These are phyloP conservation scores for Crossocerus cetratus DNA, from an alignment of 2,888 invertebrate species.

Conservation along the genomic window DNA sequence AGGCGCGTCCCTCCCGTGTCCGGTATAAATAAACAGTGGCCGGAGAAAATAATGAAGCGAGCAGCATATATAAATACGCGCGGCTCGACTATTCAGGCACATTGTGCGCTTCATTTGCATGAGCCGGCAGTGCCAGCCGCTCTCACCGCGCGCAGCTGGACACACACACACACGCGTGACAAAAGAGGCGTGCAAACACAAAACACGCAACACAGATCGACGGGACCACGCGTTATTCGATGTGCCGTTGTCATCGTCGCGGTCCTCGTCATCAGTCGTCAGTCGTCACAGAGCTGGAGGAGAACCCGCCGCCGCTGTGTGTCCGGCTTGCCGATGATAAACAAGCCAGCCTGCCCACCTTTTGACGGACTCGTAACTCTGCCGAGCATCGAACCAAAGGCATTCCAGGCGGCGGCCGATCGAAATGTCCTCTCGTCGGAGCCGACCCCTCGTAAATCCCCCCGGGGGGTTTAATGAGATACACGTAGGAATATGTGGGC, in stretches of 20 bases:
- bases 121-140: constrained; percentile 50
- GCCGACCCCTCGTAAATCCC: neutral
- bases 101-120: constrained; percentile 67
- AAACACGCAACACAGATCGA: constrained; percentile 59
- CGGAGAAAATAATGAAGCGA: constrained; percentile 63
- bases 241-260: constrained; percentile 11
- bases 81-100: constrained; percentile 56
- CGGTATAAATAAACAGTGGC: constrained; percentile 61
- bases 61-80: constrained; percentile 60
- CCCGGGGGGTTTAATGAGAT: neutral
- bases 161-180: constrained; percentile 67
- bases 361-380: too few species aligned
- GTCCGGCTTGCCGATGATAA: constrained; percentile 29
- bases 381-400: too few species aligned
- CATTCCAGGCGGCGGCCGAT: too few species aligned
- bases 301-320: too few species aligned
- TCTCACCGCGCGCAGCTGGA: constrained; percentile 64
- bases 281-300: constrained; percentile 18
- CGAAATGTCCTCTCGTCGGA: too few species aligned
- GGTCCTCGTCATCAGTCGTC: constrained; percentile 9
- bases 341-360: constrained; percentile 27
- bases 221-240: constrained; percentile 16
- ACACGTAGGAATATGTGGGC: neutral
- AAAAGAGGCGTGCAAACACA: constrained; percentile 68
- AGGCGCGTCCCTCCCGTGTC: constrained; percentile 24